Percentiles rank a stretch among this genome's conserved stretches.
Conservation (phyloP, 2,888 invertebrate species). For the Oxyteleia sp. region DNA sequence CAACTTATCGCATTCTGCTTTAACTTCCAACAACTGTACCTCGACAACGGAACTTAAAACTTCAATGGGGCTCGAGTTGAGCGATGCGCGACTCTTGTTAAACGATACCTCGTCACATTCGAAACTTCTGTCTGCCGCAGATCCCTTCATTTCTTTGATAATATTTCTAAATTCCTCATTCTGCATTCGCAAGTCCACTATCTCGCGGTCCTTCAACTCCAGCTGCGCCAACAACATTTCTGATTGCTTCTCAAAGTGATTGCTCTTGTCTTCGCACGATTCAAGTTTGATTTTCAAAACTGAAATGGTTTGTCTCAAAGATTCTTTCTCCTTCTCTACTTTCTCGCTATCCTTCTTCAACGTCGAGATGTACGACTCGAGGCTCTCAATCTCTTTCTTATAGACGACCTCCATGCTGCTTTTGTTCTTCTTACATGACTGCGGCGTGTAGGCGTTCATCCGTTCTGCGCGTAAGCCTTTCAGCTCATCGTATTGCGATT, state of each 20-base stretch:
- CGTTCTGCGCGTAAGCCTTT: constrained; percentile 85
- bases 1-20: constrained; percentile 81
- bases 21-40: constrained; percentile 86
- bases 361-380: constrained; percentile 88
- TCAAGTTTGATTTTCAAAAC: constrained; percentile 72
- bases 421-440: constrained; percentile 83
- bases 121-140: constrained; percentile 81
- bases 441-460: constrained; percentile 81
- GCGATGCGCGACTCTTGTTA: constrained; percentile 52
- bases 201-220: constrained; percentile 81
- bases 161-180: constrained; percentile 82
- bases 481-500: constrained; percentile 86
- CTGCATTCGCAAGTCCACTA: constrained; percentile 79
- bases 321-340: constrained; percentile 88
- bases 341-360: constrained; percentile 89
- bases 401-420: constrained; percentile 82
- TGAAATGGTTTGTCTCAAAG: constrained; percentile 86
- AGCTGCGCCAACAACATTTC: constrained; percentile 78
- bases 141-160: constrained; percentile 79
- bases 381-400: constrained; percentile 88
- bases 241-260: constrained; percentile 76
- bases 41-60: constrained; percentile 84
- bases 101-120: constrained; percentile 79
- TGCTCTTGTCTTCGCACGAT: constrained; percentile 78
- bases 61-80: constrained; percentile 80